Conservation (phyloP, 2,888 invertebrate species). For the Candidula unifasciata region DNA sequence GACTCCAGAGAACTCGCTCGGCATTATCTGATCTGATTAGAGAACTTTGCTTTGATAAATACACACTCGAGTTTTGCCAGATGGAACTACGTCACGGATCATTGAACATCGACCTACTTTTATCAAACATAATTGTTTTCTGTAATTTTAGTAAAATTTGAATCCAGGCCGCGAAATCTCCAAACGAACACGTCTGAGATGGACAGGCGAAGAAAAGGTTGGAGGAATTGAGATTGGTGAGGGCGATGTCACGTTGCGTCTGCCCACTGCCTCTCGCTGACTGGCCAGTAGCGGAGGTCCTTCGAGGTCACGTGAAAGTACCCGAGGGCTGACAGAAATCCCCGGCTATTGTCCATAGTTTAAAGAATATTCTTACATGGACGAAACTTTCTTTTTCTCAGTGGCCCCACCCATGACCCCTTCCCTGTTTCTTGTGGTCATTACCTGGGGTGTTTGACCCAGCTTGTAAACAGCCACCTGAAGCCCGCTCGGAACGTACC, state of each 20-base stretch:
- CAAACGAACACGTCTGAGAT: not conserved
- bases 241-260: not conserved
- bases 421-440: not conserved
- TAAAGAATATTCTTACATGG: not conserved
- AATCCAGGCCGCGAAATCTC: conserved; percentile 10
- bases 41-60: conserved; percentile 18
- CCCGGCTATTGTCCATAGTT: not conserved
- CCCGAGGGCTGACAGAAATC: no score
- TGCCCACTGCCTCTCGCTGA: not conserved
- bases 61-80: conserved; percentile 9
- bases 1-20: not conserved
- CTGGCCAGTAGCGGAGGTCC: conserved; percentile 37
- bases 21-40: conserved; percentile 30
- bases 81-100: conserved; percentile 34
- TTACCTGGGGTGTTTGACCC: not conserved
- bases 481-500: not conserved
- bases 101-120: conserved; percentile 42
- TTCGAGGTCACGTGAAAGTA: conserved; percentile 26
- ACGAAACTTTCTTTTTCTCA: not conserved
- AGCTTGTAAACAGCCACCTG: no score
- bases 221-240: not conserved
- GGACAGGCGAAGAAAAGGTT: not conserved
- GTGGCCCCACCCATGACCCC: not conserved
- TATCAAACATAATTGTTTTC: not conserved
- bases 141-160: conserved; percentile 33